phyloP scores from a whole-genome alignment of 1,140 invertebrate species.

The Dreissena polymorpha region DNA sequence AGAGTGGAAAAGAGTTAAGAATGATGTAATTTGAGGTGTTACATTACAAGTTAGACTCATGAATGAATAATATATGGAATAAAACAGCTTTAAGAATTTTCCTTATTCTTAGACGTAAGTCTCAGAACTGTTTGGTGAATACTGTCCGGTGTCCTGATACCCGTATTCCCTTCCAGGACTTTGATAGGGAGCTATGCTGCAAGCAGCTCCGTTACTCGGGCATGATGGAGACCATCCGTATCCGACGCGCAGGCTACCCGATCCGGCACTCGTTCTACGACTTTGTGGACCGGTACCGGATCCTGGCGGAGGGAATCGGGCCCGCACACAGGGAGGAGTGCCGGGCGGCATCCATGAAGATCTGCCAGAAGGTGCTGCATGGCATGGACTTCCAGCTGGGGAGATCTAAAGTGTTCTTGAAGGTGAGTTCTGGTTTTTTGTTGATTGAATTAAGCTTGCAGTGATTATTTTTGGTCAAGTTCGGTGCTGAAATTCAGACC shows the following conservation, averaged over 20 bases:
- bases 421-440: constrained; percentile 81
- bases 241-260: constrained; percentile 97
- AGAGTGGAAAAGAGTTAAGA: too few relatives aligned
- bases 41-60: too few relatives aligned
- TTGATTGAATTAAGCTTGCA: too few relatives aligned
- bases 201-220: constrained; percentile 98
- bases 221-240: constrained; percentile 99
- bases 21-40: too few relatives aligned
- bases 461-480: too few relatives aligned
- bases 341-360: constrained; percentile 90
- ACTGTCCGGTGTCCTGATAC: not conserved
- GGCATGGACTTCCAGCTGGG: constrained; percentile 98
- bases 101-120: too few relatives aligned
- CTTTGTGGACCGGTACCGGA: constrained; percentile 98
- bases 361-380: constrained; percentile 93
- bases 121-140: too few relatives aligned
- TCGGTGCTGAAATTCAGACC: too few relatives aligned
- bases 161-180: constrained; percentile 86
- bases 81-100: too few relatives aligned
- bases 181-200: constrained; percentile 97
- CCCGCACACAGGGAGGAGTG: constrained; percentile 93
- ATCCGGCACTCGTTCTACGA: constrained; percentile 97
- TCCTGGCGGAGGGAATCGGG: constrained; percentile 94
- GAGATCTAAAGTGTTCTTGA: constrained; percentile 98
- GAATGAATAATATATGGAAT: too few relatives aligned